Percentiles rank a stretch among this genome's conserved stretches.
Evolutionary conservation across 1,140 invertebrate species (phyloP).

Genomic region (Drosophila watanabei): DNA sequence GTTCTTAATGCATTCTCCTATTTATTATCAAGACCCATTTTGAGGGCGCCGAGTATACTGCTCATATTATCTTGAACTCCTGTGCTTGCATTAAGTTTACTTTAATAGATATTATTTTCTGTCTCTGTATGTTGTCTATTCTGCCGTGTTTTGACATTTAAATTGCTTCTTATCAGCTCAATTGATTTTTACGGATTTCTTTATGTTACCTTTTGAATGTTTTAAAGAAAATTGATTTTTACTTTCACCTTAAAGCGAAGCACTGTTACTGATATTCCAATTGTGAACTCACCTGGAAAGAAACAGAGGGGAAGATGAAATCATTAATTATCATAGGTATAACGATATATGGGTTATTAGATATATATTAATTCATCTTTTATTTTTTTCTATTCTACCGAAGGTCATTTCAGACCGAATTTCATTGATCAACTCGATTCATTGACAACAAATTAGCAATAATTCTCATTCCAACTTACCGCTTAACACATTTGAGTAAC

Average conservation of each 20-base stretch:
- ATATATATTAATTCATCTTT: neutral
- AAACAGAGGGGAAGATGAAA: constrained; percentile 21
- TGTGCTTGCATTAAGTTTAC: constrained; percentile 42
- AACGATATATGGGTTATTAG: neutral
- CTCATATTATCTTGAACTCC: constrained; percentile 9
- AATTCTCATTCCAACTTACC: constrained; percentile 25
- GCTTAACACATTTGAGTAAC: constrained; percentile 48
- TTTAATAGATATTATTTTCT: constrained; percentile 35
- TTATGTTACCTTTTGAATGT: neutral
- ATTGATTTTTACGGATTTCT: constrained; percentile 46
- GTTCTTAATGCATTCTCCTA: constrained; percentile 17
- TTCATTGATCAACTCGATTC: constrained; percentile 28
- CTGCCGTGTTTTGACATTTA: constrained; percentile 54
- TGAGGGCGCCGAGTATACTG: constrained; percentile 15
- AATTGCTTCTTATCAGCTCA: constrained; percentile 59
- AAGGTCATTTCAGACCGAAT: constrained; percentile 19
- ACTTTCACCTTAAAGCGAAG: neutral
- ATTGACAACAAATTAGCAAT: constrained; percentile 59
- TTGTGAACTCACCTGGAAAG: constrained; percentile 63
- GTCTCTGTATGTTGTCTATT: constrained; percentile 8
- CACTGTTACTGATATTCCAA: neutral
- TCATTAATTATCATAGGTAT: constrained; percentile 32
- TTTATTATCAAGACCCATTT: neutral
- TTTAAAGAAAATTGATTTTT: neutral
- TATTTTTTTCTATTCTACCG: neutral